These are phyloP conservation scores for Lymantria dispar DNA, from an alignment of 2,888 invertebrate species.

Conservation along the genomic window DNA sequence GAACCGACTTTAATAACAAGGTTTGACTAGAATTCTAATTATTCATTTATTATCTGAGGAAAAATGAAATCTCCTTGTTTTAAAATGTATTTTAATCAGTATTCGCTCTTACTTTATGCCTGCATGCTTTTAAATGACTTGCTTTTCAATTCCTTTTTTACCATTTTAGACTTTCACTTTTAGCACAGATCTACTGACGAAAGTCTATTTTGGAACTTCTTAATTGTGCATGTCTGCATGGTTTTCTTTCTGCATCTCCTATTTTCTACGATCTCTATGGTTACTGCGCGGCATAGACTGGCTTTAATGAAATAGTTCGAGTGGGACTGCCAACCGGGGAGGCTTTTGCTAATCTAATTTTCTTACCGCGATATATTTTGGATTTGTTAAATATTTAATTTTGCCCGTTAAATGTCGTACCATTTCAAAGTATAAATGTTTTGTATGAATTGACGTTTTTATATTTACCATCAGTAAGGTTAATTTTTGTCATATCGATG, in stretches of 20 bases:
- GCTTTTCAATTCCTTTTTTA: conserved; percentile 55
- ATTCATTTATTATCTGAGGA: conserved; percentile 35
- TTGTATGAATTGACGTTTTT: conserved; percentile 60
- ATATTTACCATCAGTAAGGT: conserved; percentile 54
- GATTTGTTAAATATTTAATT: conserved; percentile 40
- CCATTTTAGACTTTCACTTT: conserved; percentile 56
- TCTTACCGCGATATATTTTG: conserved; percentile 46
- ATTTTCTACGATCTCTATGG: conserved; percentile 82
- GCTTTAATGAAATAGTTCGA: conserved; percentile 72
- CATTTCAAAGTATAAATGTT: conserved; percentile 66
- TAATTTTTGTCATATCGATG: conserved; percentile 48
- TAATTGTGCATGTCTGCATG: conserved; percentile 72
- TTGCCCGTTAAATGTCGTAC: conserved; percentile 72
- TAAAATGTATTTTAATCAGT: conserved; percentile 34
- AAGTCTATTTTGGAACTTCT: conserved; percentile 56
- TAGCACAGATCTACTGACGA: conserved; percentile 31
- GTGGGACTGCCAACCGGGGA: conserved; percentile 63
- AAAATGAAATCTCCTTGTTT: conserved; percentile 29
- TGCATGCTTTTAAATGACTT: conserved; percentile 68
- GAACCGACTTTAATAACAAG: conserved; percentile 35
- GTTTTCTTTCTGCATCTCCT: conserved; percentile 72
- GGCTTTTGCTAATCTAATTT: conserved; percentile 63
- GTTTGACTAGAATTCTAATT: conserved; percentile 34
- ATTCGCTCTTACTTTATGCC: conserved; percentile 78
- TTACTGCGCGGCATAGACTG: conserved; percentile 82